A percentile compares a stretch with the other conserved stretches of the same genome.
These are phyloP conservation scores for Stegophylla sp. DNA, from an alignment of 2,888 invertebrate genomes.

Conservation along the genomic window DNA sequence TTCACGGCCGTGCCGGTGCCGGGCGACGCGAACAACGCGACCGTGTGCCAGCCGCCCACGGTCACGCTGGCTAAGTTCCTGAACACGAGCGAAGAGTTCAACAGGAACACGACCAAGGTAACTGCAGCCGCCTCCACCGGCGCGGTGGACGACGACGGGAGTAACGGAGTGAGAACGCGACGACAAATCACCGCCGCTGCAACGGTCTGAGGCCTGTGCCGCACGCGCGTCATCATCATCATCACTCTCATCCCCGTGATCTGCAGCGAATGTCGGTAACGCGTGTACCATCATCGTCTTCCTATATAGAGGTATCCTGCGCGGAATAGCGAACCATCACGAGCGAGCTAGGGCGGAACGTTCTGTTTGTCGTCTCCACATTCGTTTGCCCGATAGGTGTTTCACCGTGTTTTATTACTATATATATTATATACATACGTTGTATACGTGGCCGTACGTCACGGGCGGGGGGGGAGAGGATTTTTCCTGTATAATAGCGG, in stretches of 20 bases:
- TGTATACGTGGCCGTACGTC: too few species aligned
- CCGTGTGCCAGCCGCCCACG: conserved; percentile 70
- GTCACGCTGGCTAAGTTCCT: conserved; percentile 74
- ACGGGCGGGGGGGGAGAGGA: too few species aligned
- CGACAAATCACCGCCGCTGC: too few species aligned
- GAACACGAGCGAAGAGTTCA: conserved; percentile 64
- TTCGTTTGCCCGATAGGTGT: too few species aligned
- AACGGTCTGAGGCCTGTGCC: neutral
- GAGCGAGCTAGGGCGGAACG: too few species aligned
- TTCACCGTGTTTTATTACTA: too few species aligned
- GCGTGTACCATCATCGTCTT: too few species aligned
- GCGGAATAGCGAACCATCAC: too few species aligned
- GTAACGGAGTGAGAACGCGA: conserved; percentile 18
- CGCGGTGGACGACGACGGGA: neutral
- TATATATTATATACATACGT: too few species aligned
- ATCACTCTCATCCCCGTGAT: neutral
- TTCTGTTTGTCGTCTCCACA: too few species aligned
- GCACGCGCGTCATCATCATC: neutral
- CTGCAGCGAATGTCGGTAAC: neutral
- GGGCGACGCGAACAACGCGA: conserved; percentile 64
- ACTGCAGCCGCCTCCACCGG: neutral
- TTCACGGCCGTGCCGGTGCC: conserved; percentile 65
- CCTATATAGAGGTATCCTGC: too few species aligned
- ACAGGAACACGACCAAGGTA: neutral
- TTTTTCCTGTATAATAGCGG: too few species aligned